Evolutionary conservation across 2,888 invertebrate species (phyloP).

Genomic region (Mimumesa dahlbomi): DNA sequence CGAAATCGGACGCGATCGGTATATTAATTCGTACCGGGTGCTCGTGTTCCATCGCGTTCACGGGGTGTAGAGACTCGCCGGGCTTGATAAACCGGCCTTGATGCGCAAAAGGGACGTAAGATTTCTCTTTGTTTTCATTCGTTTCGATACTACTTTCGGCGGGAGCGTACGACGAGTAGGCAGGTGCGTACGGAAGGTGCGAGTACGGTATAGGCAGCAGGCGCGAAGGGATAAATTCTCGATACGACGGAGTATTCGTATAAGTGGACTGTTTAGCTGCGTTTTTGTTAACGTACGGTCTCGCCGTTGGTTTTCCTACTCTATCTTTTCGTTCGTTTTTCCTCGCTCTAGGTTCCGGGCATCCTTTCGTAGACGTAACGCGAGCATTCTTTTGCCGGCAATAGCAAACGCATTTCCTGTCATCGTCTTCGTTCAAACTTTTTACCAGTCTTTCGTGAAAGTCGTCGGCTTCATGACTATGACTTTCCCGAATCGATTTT

Average conservation of each 20-base stretch:
- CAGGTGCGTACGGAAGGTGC: no score
- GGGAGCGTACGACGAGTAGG: no score
- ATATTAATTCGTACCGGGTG: neutral
- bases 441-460: neutral
- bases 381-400: slow-evolving; percentile 45
- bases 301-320: no score
- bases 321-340: no score
- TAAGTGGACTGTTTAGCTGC: no score
- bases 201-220: neutral
- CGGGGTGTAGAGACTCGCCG: no score
- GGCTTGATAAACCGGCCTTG: no score
- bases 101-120: no score
- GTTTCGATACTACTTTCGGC: neutral
- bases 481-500: slow-evolving; percentile 14
- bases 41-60: no score
- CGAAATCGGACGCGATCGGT: neutral
- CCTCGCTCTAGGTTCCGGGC: neutral
- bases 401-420: slow-evolving; percentile 65
- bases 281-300: no score
- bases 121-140: slow-evolving; percentile 3
- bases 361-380: neutral
- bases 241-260: neutral
- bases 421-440: slow-evolving; percentile 8
- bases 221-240: neutral
- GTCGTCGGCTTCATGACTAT: neutral